phyloP scores from a whole-genome alignment of 2,888 invertebrate species.

The Epinotia brunnichana region DNA sequence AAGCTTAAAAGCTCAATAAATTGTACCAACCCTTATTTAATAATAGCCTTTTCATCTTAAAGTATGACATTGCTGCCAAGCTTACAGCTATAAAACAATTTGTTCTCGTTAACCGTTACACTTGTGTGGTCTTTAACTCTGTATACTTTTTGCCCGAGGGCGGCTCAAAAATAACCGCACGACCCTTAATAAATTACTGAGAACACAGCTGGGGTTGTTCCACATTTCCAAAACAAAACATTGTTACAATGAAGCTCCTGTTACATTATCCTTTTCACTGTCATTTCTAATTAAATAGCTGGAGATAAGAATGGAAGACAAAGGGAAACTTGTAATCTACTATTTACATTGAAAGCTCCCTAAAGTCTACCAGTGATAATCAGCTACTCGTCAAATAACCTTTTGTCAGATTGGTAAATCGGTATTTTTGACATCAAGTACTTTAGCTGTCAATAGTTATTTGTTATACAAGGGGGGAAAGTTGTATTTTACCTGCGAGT shows the following conservation, averaged over 20 bases:
- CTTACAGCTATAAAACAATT: constrained; percentile 36
- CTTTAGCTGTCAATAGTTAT: too few species aligned
- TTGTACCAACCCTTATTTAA: not conserved
- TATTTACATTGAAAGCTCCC: too few species aligned
- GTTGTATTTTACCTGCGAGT: too few species aligned
- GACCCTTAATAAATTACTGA: constrained; percentile 43
- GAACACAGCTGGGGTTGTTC: constrained; percentile 34
- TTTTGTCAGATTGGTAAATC: too few species aligned
- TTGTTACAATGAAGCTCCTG: constrained; percentile 7
- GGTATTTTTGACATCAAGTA: too few species aligned
- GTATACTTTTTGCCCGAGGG: constrained; percentile 38
- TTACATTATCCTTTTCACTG: constrained; percentile 13
- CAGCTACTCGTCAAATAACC: not conserved
- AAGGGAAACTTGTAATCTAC: too few species aligned
- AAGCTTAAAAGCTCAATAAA: not conserved
- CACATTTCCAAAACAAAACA: constrained; percentile 22
- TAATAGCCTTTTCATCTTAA: not conserved
- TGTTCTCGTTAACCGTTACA: constrained; percentile 34
- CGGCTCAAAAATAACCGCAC: constrained; percentile 39
- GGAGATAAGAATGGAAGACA: not conserved
- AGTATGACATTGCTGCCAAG: constrained; percentile 5
- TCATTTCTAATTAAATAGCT: not conserved
- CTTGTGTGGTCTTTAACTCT: constrained; percentile 30
- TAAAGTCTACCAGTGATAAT: not conserved
- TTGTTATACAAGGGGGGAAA: too few species aligned